Percentiles rank a stretch among this genome's conserved stretches.
These are phyloP conservation scores for Drosophila birchii DNA, from an alignment of 2,888 invertebrate species.

Conservation along the genomic window DNA sequence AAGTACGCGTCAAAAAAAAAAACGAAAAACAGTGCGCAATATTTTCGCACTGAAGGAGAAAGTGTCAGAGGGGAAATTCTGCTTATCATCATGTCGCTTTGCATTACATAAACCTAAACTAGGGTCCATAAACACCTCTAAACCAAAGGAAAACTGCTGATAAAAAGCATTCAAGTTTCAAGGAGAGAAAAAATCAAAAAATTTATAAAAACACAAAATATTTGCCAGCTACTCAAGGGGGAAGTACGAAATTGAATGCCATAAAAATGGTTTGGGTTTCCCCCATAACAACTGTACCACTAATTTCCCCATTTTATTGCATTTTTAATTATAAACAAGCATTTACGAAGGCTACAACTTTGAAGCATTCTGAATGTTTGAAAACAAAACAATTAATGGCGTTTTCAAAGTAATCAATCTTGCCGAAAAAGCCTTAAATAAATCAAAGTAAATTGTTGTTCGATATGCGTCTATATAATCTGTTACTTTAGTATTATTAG, in stretches of 20 bases:
- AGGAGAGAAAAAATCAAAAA: slow-evolving; percentile 45
- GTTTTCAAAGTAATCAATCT: slow-evolving; percentile 13
- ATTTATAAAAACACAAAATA: slow-evolving; percentile 45
- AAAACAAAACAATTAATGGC: slow-evolving; percentile 11
- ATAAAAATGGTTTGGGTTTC: slow-evolving; percentile 19
- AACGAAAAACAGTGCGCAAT: slow-evolving; percentile 67
- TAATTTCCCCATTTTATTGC: slow-evolving; percentile 7
- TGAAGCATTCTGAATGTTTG: not conserved
- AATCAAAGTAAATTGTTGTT: not conserved
- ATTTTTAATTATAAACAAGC: slow-evolving; percentile 1
- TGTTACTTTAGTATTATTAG: not conserved
- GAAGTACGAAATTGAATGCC: slow-evolving; percentile 1
- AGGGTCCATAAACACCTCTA: slow-evolving; percentile 1
- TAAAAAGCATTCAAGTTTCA: slow-evolving; percentile 19
- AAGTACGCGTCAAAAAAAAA: slow-evolving; percentile 56
- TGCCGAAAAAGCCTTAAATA: not conserved
- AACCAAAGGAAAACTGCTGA: not conserved
- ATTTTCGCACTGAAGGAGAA: slow-evolving; percentile 25
- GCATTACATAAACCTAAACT: slow-evolving; percentile 36
- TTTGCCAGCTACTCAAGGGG: slow-evolving; percentile 36
- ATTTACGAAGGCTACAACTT: not conserved
- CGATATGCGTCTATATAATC: not conserved
- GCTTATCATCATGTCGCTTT: slow-evolving; percentile 40
- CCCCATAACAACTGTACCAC: slow-evolving; percentile 9
- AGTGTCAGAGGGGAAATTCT: slow-evolving; percentile 10